Base-by-base conservation (phyloP, 1,140 invertebrate genomes). In the Bursaphelenchus mucronatus region DNA sequence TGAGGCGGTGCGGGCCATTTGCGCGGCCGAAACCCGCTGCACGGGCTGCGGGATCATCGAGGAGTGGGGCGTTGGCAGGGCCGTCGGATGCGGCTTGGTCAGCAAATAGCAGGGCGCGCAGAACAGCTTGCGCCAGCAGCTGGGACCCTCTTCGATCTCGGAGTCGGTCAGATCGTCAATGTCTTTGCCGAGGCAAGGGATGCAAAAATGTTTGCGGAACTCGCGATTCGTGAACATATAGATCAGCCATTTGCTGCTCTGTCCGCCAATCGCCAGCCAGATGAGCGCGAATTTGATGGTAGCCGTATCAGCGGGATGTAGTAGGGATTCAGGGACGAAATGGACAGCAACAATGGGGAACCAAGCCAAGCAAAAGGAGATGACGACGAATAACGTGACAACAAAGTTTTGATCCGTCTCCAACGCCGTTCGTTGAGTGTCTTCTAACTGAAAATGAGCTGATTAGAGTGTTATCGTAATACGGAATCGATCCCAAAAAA, bases 361-460 rank as follows among this genome's bases (percentile, higher is more conserved):
- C 93, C 93, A 96, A 58, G 90, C 90, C 47, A 94, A 81, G 87
- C 90, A 90, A 83, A 95, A 96, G 51, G 89, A 83, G 71, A 91
- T 84, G 61, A 94, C 89, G 70, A 95, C 87, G 64, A 92, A 87
- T 82, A 95, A 92, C 71, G 91, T 92, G 87, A 94, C 92, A 76
- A 92, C 87, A 85, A 96, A 93, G 84, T 89, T 92, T 54, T 90
- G 91, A 82, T 94, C 93, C 69, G 90, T 91, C 49, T 90, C 90
- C 82, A 93, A 91, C 83, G 94, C 90, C 83, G 92, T 92, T 82
- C 94, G 90, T 83, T 94, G 90, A 45, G 41, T 69, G 52, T 82
- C 77, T 56, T 79, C 75, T 15, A 80, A 57, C 71, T 80, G 63
- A 59, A 74, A 76, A n/a, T 10, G 51, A 49, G 59, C 41, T 30